phyloP scores from a whole-genome alignment of 2,113 vertebrate genomes.

The Ursus arctos region DNA sequence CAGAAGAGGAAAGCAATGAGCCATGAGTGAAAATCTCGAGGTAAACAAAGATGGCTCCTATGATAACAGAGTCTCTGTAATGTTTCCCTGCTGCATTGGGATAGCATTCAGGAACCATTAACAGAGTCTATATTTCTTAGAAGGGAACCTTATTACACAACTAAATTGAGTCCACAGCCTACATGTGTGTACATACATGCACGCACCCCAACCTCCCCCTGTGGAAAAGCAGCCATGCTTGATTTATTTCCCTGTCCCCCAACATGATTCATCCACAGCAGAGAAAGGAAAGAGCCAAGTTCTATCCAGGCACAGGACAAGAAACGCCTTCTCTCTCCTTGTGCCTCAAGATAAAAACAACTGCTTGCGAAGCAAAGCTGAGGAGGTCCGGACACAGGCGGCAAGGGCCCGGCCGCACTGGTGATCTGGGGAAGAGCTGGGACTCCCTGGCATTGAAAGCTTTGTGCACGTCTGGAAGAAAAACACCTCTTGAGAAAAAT shows the following conservation, averaged over 20 bases:
- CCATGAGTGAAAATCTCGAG: conserved; percentile 54
- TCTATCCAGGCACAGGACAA: not conserved
- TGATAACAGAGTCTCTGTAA: conserved; percentile 60
- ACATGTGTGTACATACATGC: not conserved
- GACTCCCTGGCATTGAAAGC: not conserved
- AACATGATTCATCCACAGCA: not conserved
- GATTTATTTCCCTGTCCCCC: not conserved
- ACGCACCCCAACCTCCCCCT: not conserved
- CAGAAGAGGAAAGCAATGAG: conserved; percentile 56
- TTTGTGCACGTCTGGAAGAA: not conserved
- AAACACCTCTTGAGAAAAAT: not conserved
- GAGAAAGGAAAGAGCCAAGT: not conserved
- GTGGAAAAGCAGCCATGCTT: not conserved
- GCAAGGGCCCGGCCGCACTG: not conserved
- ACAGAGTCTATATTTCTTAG: not conserved
- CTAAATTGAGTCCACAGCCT: conserved; percentile 58
- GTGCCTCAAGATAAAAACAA: not conserved
- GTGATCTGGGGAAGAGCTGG: not conserved
- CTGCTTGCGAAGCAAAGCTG: not conserved
- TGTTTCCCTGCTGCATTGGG: not conserved
- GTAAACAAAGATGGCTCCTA: conserved; percentile 13
- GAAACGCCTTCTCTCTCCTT: not conserved
- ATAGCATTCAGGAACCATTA: not conserved
- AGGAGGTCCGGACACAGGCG: not conserved
- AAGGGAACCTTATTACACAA: not conserved